Conservation (phyloP, 2,113 vertebrate species). For the Pedionomus torquatus region DNA sequence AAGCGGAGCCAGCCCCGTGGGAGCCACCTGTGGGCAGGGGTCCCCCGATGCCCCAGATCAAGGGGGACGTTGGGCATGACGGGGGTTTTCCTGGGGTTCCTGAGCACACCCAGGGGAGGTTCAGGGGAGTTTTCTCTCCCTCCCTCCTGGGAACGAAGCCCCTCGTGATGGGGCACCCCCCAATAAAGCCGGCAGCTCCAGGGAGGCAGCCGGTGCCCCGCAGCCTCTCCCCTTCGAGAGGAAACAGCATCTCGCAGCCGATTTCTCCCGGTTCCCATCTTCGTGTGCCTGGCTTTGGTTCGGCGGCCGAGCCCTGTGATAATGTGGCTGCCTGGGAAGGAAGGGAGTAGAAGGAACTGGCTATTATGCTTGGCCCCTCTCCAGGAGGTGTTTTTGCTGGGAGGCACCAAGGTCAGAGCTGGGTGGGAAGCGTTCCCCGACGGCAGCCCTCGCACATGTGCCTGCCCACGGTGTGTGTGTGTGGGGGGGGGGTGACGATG, state of each 20-base stretch:
- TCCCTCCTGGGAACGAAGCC: not conserved
- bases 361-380: conserved; percentile 65
- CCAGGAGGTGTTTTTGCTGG: conserved; percentile 54
- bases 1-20: fast-evolving
- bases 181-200: fast-evolving
- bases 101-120: not conserved
- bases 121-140: not conserved
- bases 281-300: conserved; percentile 40
- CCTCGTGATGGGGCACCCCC: fast-evolving
- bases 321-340: conserved; percentile 65
- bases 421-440: conserved; percentile 4
- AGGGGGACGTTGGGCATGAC: fast-evolving
- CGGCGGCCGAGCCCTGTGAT: conserved; percentile 22
- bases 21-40: not conserved
- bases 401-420: conserved; percentile 37
- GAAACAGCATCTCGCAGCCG: not conserved
- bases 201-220: not conserved
- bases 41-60: fast-evolving
- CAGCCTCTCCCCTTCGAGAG: fast-evolving
- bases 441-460: not conserved
- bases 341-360: conserved; percentile 69
- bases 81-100: not conserved
- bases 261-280: conserved; percentile 19
- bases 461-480: fast-evolving
- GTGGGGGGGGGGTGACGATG: not conserved